Percentiles rank a stretch among this genome's conserved stretches.
phyloP scores from a whole-genome alignment of 1,140 invertebrate genomes.

The Armadillidium nasatum region DNA sequence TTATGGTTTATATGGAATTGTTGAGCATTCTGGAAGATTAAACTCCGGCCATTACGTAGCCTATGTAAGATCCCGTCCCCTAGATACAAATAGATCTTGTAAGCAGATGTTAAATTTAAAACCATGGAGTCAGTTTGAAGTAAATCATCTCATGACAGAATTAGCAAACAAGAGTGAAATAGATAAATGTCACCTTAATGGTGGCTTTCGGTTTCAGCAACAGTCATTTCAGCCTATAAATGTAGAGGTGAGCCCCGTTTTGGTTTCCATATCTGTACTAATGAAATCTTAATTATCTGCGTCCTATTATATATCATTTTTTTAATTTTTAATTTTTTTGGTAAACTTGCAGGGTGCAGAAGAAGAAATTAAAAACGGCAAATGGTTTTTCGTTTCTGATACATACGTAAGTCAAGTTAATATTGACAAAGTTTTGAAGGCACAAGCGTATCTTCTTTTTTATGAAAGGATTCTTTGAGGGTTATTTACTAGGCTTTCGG shows the following conservation, averaged over 20 bases:
- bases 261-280: no score
- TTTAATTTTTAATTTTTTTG: no score
- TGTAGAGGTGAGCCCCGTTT: no score
- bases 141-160: constrained; percentile 44
- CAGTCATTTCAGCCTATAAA: constrained; percentile 50
- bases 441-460: constrained; percentile 94
- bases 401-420: constrained; percentile 71
- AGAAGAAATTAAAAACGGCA: constrained; percentile 57
- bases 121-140: constrained; percentile 45
- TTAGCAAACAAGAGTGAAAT: constrained; percentile 38
- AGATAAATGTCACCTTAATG: background rate
- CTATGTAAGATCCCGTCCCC: constrained; percentile 61
- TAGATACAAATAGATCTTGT: constrained; percentile 45
- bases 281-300: no score
- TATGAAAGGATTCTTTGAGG: constrained; percentile 73
- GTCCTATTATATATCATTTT: background rate
- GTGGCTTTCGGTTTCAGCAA: constrained; percentile 53
- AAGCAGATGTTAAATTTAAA: constrained; percentile 44
- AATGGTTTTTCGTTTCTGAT: constrained; percentile 93
- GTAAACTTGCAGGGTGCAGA: constrained; percentile 39
- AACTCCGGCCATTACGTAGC: constrained; percentile 94
- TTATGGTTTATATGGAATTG: constrained; percentile 89
- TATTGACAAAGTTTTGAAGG: constrained; percentile 72
- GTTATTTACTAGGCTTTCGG: background rate
- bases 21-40: constrained; percentile 86